Conservation (phyloP, 2,113 vertebrate genomes). For the Trogon surrucura region DNA sequence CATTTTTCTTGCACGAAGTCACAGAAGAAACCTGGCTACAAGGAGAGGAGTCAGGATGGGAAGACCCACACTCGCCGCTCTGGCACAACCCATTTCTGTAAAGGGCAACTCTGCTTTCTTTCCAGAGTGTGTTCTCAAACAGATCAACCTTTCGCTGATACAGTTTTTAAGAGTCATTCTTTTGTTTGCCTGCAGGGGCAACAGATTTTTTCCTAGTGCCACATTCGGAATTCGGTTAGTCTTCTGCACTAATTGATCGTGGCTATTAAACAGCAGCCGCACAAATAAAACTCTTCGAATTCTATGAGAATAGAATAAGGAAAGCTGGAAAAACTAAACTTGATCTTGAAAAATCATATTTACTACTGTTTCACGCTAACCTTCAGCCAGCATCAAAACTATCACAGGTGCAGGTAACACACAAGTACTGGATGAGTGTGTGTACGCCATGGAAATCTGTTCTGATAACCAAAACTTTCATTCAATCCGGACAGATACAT, state of each 20-base stretch:
- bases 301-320: neutral
- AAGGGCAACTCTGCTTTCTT: accelerated
- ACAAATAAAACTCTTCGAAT: slow-evolving; percentile 10
- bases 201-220: neutral
- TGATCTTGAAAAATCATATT: neutral
- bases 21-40: accelerated
- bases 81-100: neutral
- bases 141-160: neutral
- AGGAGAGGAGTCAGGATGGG: neutral
- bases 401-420: neutral
- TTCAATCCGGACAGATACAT: neutral
- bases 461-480: neutral
- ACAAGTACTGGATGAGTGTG: neutral
- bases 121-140: neutral
- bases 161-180: neutral
- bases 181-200: neutral
- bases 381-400: neutral
- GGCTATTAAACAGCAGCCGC: neutral
- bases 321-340: neutral
- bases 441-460: neutral
- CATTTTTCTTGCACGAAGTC: accelerated
- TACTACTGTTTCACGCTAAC: neutral
- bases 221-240: neutral
- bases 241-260: neutral
- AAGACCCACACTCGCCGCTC: neutral